Percentiles rank a stretch among this genome's conserved stretches.
These are phyloP conservation scores for Poecile atricapillus DNA, from an alignment of 2,113 vertebrate genomes.

Conservation along the genomic window DNA sequence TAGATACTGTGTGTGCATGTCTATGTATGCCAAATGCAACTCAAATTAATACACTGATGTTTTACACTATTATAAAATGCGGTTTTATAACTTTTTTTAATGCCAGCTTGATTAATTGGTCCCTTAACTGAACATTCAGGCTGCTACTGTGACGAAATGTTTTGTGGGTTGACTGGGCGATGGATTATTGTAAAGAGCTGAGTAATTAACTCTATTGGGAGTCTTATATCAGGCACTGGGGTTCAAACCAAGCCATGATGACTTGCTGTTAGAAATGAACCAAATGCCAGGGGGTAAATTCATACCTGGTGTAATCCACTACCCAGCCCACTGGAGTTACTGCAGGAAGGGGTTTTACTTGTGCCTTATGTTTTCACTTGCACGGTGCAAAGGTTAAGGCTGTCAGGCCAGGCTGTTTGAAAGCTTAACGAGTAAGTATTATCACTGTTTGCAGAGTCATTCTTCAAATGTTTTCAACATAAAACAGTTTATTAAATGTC, in stretches of 20 bases:
- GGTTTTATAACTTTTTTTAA: constrained; percentile 2
- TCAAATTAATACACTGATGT: constrained; percentile 31
- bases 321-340: neutral
- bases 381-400: constrained; percentile 43
- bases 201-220: constrained; percentile 57
- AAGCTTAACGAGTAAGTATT: constrained; percentile 48
- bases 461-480: constrained; percentile 49
- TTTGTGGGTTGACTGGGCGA: constrained; percentile 35
- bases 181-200: constrained; percentile 35
- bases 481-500: constrained; percentile 48
- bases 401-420: constrained; percentile 43
- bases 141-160: constrained; percentile 48
- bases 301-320: neutral
- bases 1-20: neutral
- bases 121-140: constrained; percentile 38
- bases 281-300: constrained; percentile 23
- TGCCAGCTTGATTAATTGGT: constrained; percentile 59
- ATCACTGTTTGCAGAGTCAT: constrained; percentile 56
- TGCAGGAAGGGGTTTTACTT: neutral
- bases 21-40: neutral
- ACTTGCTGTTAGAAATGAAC: constrained; percentile 38
- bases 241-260: constrained; percentile 15
- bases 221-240: constrained; percentile 17
- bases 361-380: constrained; percentile 54
- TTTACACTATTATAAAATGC: constrained; percentile 56